Conservation (phyloP, 2,888 invertebrate genomes). For the Ophion slaviceki region DNA sequence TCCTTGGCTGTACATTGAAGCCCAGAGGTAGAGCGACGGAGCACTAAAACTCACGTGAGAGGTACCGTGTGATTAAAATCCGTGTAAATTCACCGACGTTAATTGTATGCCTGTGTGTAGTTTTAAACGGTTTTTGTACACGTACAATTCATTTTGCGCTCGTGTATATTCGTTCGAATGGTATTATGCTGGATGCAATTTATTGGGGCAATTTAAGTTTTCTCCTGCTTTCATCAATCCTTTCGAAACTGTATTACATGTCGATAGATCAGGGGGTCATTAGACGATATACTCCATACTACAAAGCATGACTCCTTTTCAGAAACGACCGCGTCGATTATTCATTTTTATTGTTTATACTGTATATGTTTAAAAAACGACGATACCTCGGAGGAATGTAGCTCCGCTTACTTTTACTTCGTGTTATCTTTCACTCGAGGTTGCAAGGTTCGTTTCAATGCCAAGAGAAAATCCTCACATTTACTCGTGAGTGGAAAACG, state of each 20-base stretch:
- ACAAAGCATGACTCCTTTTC: too few species aligned
- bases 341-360: too few species aligned
- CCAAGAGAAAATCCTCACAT: too few species aligned
- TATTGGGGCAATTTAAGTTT: constrained; percentile 6
- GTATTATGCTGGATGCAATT: background rate
- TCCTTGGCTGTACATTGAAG: constrained; percentile 11
- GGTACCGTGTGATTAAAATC: constrained; percentile 32
- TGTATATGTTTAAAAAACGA: too few species aligned
- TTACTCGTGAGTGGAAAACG: too few species aligned
- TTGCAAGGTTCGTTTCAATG: background rate
- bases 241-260: background rate
- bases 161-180: background rate
- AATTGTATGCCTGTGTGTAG: background rate
- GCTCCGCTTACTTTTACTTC: too few species aligned
- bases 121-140: background rate
- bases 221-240: background rate
- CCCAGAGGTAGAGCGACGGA: constrained; percentile 19
- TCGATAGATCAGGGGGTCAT: background rate
- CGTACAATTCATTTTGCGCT: background rate
- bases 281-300: too few species aligned
- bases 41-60: constrained; percentile 29
- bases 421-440: background rate
- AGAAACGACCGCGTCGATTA: too few species aligned
- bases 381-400: too few species aligned
- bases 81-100: constrained; percentile 2